phyloP scores from a whole-genome alignment of 2,888 invertebrate species.

The Cryptocephalus primarius region DNA sequence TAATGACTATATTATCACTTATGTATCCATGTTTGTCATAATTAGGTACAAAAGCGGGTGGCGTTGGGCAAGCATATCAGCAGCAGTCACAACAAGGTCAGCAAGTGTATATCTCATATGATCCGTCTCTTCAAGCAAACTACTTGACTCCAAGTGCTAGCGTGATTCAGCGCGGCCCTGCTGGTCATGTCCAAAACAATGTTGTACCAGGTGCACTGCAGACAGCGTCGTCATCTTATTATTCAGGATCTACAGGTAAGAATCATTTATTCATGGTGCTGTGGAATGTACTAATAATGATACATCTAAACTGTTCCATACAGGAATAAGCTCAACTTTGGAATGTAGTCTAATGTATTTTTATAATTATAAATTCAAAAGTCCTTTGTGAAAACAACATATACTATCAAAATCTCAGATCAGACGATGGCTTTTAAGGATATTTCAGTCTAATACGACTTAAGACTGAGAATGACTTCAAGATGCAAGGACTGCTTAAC shows the following conservation, averaged over 20 bases:
- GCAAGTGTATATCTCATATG: conserved; percentile 48
- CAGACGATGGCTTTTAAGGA: too few relatives aligned
- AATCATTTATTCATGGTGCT: neutral
- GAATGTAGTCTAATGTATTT: too few relatives aligned
- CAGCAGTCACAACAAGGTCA: conserved; percentile 28
- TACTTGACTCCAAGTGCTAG: conserved; percentile 50
- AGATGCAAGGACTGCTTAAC: too few relatives aligned
- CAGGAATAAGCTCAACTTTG: too few relatives aligned
- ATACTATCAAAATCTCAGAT: too few relatives aligned
- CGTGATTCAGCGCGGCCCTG: conserved; percentile 50
- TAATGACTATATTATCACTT: too few relatives aligned
- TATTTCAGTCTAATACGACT: too few relatives aligned
- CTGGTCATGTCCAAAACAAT: conserved; percentile 37
- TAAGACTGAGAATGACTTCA: too few relatives aligned
- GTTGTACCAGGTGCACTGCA: conserved; percentile 37
- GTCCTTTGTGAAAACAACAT: too few relatives aligned
- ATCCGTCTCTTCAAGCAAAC: conserved; percentile 44
- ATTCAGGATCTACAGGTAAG: conserved; percentile 41
- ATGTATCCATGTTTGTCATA: conserved; percentile 1
- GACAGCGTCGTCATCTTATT: conserved; percentile 40
- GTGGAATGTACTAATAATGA: too few relatives aligned
- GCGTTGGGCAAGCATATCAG: conserved; percentile 43
- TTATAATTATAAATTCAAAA: too few relatives aligned
- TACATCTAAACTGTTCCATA: too few relatives aligned
- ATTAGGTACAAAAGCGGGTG: conserved; percentile 42